Base-by-base conservation (phyloP, 2,797 vertebrate genomes). In the Sebastes hubbsi region DNA sequence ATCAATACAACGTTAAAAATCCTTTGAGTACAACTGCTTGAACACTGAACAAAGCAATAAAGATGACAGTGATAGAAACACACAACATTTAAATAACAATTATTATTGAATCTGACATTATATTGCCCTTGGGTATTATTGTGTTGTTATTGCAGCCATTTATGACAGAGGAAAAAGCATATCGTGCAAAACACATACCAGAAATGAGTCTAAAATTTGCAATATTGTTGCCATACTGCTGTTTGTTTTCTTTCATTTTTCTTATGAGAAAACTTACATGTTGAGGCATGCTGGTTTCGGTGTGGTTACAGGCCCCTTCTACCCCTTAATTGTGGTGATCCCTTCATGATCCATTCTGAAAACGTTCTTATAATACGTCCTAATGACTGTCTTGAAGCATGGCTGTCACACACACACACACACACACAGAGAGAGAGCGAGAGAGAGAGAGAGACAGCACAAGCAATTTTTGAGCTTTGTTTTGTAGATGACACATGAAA, bases 401-500 rank as follows among this genome's bases (percentile, higher is more conserved):
- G 36, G 11, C 60, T 20, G 8, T 60, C 42, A 75, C 22, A 36
- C 49, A 69, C 42, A 55, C 42, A 75, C 22, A 36, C 49, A 69
- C 42, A 55, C 65, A 81, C 69, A 55, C 6, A 36, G 2, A 36
- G 34, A 34, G 32, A 12, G 34, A 12, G 32, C 1, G 30, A 32
- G 32, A 8, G 34, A 36, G 34, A 36, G 34, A 0, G 8, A 55
- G 13, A 6, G 12, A 38, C 7, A 34, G 24, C 29, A 70, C 24
- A 34, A 11, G n/a, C 34, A 52, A 22, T 59, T 25, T 36, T 22
- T 5, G 4, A 32, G 77, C 67, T 68, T 63, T 84, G 79, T 82
- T 78, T 71, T 36, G 58, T 22, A n/a, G 68, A 72, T 75, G 67
- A 83, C 75, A 64, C 56, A 77, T 64, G 34, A 60, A 63, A 73